A percentile compares a stretch with the other conserved stretches of the same genome.
phyloP scores from a whole-genome alignment of 2,797 vertebrate genomes.

The Hafferia zeledoni region DNA sequence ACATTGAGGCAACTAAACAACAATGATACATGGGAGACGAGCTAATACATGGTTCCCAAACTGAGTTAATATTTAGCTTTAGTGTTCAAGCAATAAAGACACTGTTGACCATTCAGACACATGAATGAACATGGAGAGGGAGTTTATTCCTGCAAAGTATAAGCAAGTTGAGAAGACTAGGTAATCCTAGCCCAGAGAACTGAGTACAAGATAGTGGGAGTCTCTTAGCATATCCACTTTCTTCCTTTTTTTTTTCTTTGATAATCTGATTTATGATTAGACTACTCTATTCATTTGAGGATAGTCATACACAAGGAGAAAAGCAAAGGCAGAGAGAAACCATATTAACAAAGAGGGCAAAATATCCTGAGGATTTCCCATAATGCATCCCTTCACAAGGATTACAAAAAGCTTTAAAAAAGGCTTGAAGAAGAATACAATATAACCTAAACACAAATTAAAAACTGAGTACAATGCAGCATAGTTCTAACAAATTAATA shows the following conservation, averaged over 20 bases:
- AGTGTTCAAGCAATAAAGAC: not conserved
- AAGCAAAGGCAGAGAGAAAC: not conserved
- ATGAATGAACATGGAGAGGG: not conserved
- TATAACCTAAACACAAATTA: not conserved
- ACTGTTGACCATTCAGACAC: not conserved
- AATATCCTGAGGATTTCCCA: not conserved
- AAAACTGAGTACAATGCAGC: not conserved
- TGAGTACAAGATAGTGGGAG: not conserved
- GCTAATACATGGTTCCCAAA: not conserved
- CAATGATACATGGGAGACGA: not conserved
- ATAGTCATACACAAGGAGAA: not conserved
- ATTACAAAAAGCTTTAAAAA: not conserved
- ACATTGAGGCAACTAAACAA: not conserved
- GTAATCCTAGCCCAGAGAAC: not conserved
- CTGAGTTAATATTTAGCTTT: not conserved
- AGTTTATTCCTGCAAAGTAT: not conserved
- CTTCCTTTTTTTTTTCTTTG: too few species aligned
- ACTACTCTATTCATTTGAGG: not conserved
- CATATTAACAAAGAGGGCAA: not conserved
- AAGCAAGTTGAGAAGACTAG: not conserved
- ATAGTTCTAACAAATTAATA: not conserved
- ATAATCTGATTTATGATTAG: not conserved
- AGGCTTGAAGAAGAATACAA: not conserved
- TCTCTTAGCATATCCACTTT: not conserved
- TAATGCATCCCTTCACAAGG: not conserved